These are phyloP conservation scores for Mimumesa dahlbomi DNA, from an alignment of 2,888 invertebrate genomes.

Conservation along the genomic window DNA sequence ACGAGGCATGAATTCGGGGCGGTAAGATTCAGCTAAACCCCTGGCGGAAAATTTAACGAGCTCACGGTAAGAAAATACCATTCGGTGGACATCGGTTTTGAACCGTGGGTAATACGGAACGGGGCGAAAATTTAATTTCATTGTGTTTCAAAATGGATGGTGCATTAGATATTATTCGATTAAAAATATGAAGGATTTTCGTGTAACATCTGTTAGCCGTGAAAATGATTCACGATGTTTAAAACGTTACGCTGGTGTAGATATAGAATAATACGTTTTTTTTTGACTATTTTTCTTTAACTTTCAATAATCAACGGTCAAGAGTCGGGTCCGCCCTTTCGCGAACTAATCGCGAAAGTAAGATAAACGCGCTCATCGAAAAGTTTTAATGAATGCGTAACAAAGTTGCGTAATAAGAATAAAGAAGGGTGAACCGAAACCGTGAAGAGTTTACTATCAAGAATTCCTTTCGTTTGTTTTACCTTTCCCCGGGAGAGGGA, in stretches of 20 bases:
- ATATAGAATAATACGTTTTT: too few relatives aligned
- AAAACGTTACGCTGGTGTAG: too few relatives aligned
- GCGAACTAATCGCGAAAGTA: constrained; percentile 9
- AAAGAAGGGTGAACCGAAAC: constrained; percentile 10
- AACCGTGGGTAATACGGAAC: too few relatives aligned
- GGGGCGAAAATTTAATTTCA: too few relatives aligned
- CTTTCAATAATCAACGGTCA: constrained; percentile 19
- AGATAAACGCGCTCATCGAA: constrained; percentile 39
- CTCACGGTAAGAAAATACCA: too few relatives aligned
- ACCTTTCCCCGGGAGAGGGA: not conserved
- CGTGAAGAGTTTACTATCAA: constrained; percentile 43
- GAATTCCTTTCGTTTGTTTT: constrained; percentile 17
- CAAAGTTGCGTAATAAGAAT: constrained; percentile 36
- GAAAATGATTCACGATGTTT: too few relatives aligned
- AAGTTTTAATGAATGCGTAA: constrained; percentile 52
- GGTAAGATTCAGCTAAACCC: constrained; percentile 36
- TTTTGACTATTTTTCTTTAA: not conserved
- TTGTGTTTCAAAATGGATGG: too few relatives aligned
- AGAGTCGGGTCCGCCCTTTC: constrained; percentile 21
- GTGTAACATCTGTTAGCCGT: too few relatives aligned
- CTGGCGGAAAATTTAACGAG: constrained; percentile 16
- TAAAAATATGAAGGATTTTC: too few relatives aligned
- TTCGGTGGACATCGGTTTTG: too few relatives aligned
- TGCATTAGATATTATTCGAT: too few relatives aligned
- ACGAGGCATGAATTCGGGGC: constrained; percentile 31